Evolutionary conservation across 1,140 invertebrate genomes (phyloP), one percentile per base, ranked within the genome.

Genomic region (Lasioglossum albipes): DNA sequence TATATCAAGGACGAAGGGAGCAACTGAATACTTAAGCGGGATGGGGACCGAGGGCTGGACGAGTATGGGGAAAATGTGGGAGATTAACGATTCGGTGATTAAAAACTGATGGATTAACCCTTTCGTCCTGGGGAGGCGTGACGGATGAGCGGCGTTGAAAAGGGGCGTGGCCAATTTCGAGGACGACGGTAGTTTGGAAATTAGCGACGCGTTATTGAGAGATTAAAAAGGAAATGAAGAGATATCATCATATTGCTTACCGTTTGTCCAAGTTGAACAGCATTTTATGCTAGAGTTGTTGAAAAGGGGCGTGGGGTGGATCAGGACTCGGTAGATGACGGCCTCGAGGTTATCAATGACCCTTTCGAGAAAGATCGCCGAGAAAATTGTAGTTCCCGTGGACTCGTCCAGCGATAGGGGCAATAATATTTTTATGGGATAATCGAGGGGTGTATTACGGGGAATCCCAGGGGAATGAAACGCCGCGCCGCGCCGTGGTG

Each of bases 21-120:
- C n/a, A 49, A 54, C 2, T 22, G 27, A 66, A n/a, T 36, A 49
- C 36, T n/a, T 20, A 36, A 45, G 27, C 49, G 22, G 59, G 31
- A 65, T 42, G n/a, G 12, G 70, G 16, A 41, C 36, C 52, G 72
- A 45, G 27, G 70, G 42, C 20, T 45, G 42, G 42, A 45, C 22
- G 20, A 67, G 65, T 67, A 5, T 10, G 31, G 16, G 18, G 41
- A 31, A 41, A 65, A 61, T 27, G 22, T 27, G 62, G 20, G 10
- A 45, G 65, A 42, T 22, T 67, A 20, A 45, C 65, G 64, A 42
- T 66, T 66, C 18, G 31, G 31, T 18, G 31, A 65, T 65, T 62
- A 62, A 62, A 59, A n/a, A n/a, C 57, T 59, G 57, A n/a, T n/a
- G 9, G 59, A 61, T 61, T 61, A 27, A 61, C 22, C n/a, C n/a